Base-by-base conservation (phyloP, 92 coral and sea anemone species). In the Palythoa grandiflora region DNA sequence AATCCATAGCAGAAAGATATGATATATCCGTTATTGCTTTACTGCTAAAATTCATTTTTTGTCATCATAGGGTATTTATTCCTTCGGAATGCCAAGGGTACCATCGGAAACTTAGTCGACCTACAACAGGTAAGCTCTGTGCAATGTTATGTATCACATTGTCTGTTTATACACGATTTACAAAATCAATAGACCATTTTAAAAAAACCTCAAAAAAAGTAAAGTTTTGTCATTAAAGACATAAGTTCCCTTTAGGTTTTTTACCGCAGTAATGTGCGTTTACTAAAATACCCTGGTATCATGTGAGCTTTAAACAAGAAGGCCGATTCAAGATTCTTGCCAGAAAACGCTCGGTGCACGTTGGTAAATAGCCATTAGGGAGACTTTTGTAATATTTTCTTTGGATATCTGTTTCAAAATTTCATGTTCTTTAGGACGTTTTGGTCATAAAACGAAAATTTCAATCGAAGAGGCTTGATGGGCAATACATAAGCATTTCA, bases 81-180 rank as follows among this genome's bases (percentile, higher is more conserved):
- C 74, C 86, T 8, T 81, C 35, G 86, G 75, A 48, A 81, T 81
- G 86, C 47, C 16, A 16, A 38, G 86, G 86, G 59, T 66, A 81
- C 73, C 75, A 48, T 21, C 71, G 75, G 75, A 66, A 48, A 44
- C 19, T 60, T 28, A 35, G 20, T 66, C 86, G 86, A 7, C n/a
- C 86, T 8, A 44, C 50, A 6, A 81, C 73, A 81, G 86, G 86
- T 81, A 81, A 9, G 75, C 48, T 66, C 75, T 28, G 75, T 47
- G 66, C 57, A 47, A 47, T 66, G 75, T 44, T 16, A 20, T 36
- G 51, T 12, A 39, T 8, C 73, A 39, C 5, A 21, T 81, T 20
- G 66, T 70, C 75, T 65, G 48, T 2, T 36, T 66, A 14, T 68
- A 37, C 36, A 63, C 44, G 38, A 78, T 0, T 78, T 44, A 52